A percentile compares a stretch with the other conserved stretches of the same genome.
phyloP scores from a whole-genome alignment of 2,113 vertebrate genomes.

The Panthera leo region DNA sequence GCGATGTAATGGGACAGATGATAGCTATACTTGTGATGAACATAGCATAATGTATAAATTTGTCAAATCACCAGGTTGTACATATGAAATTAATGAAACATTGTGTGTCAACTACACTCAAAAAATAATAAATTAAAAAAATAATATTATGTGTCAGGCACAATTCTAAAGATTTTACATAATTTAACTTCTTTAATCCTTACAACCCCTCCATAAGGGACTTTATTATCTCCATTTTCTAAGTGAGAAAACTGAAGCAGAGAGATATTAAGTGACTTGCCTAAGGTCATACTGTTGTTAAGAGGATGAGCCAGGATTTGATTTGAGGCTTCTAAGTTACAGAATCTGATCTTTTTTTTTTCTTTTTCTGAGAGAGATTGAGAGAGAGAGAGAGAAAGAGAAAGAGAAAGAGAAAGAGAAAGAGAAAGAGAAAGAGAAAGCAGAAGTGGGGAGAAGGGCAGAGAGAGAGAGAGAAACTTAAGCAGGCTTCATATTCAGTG shows the following conservation, averaged over 20 bases:
- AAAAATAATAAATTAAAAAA: background rate
- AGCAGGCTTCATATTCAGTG: no score
- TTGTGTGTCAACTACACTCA: background rate
- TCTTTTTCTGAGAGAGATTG: no score
- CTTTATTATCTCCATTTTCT: conserved; percentile 1
- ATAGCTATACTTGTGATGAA: background rate
- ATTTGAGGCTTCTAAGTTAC: background rate
- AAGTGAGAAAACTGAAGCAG: conserved; percentile 9
- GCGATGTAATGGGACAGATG: background rate
- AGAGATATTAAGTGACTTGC: background rate
- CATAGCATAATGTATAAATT: background rate
- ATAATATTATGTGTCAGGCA: background rate
- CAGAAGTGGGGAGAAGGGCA: no score
- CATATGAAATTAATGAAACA: background rate
- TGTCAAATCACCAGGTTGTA: background rate
- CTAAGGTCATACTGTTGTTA: background rate
- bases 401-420: no score
- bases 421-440: no score
- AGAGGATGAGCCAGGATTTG: background rate
- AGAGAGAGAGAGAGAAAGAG: no score
- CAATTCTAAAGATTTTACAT: background rate
- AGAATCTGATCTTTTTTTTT: background rate
- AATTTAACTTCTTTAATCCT: background rate
- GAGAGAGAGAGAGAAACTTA: no score
- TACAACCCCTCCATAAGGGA: background rate